These are phyloP conservation scores for Lepidocolaptes lacrymiger DNA, from an alignment of 2,797 vertebrate genomes.

Conservation along the genomic window DNA sequence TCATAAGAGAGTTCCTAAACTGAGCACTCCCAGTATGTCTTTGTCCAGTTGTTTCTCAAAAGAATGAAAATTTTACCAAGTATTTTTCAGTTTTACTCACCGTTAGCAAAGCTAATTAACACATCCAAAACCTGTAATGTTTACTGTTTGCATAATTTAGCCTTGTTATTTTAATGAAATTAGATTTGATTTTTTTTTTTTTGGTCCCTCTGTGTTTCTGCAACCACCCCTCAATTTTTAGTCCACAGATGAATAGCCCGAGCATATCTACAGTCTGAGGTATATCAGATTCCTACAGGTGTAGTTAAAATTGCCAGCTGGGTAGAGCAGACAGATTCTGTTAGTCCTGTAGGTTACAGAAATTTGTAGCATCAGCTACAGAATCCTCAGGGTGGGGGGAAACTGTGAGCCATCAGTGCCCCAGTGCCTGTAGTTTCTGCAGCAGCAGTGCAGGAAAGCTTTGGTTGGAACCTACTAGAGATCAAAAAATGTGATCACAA, in stretches of 20 bases:
- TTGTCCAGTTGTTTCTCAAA: not conserved
- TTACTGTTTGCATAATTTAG: not conserved
- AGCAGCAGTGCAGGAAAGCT: not conserved
- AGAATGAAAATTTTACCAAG: not conserved
- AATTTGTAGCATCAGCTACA: not conserved
- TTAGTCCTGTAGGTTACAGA: not conserved
- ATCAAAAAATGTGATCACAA: not conserved
- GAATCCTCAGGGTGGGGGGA: not conserved
- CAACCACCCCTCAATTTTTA: fast-evolving
- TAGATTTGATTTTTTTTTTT: not conserved
- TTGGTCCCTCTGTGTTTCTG: not conserved
- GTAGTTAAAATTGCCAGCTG: not conserved
- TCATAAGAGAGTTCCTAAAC: not conserved
- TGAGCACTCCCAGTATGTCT: fast-evolving
- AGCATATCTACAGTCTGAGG: fast-evolving
- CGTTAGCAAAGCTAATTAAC: not conserved
- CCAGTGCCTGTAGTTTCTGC: not conserved
- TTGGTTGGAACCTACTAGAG: not conserved
- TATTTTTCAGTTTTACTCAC: not conserved
- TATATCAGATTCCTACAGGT: not conserved
- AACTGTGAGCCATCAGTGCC: not conserved
- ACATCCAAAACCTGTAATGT: not conserved
- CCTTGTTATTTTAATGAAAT: not conserved
- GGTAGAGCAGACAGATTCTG: not conserved
- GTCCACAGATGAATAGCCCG: fast-evolving